Conservation (phyloP, 1,140 invertebrate genomes). For the Mamestra configurata region DNA sequence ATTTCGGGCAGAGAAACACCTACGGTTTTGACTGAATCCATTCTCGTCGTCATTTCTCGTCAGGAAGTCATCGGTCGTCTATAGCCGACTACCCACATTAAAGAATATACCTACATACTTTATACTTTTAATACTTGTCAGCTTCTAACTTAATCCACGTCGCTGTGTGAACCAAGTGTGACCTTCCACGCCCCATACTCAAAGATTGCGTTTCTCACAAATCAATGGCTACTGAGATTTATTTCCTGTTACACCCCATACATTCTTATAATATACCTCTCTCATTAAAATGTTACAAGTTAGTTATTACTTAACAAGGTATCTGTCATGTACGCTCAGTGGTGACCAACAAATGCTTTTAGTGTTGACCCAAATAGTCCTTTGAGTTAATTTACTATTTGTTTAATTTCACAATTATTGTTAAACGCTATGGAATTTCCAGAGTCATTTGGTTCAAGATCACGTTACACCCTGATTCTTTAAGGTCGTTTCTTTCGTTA, state of each 20-base stretch:
- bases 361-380: conserved; percentile 27
- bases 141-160: conserved; percentile 12
- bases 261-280: conserved; percentile 7
- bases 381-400: conserved; percentile 45
- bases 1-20: no score
- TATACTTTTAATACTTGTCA: background rate
- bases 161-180: conserved; percentile 1
- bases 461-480: background rate
- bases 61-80: no score
- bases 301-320: conserved; percentile 46
- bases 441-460: conserved; percentile 36
- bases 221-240: conserved; percentile 52
- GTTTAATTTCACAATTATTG: conserved; percentile 31
- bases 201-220: conserved; percentile 52
- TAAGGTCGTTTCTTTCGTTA: conserved; percentile 16
- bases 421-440: background rate
- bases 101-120: no score
- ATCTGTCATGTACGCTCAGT: conserved; percentile 36
- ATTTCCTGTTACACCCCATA: conserved; percentile 49
- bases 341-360: conserved; percentile 48
- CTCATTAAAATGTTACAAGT: conserved; percentile 33
- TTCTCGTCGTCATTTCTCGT: no score
- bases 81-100: no score
- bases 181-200: conserved; percentile 54
- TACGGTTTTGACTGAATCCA: no score